A percentile compares a stretch with the other conserved stretches of the same genome.
Evolutionary conservation across 1,140 invertebrate genomes (phyloP).

Genomic region (Archivesica marissinica): DNA sequence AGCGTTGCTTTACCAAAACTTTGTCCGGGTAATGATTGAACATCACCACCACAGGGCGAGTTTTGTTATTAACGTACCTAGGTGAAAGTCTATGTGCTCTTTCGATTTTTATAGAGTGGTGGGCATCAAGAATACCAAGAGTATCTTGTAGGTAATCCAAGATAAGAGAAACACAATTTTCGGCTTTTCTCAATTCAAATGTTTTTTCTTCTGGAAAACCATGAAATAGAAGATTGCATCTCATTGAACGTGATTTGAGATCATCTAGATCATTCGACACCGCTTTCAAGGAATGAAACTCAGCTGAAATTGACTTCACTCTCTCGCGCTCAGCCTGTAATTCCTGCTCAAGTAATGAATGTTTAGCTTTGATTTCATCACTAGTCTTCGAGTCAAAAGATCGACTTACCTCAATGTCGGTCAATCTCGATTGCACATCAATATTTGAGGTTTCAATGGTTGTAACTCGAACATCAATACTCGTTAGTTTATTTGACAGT

Average conservation of each 20-base stretch:
- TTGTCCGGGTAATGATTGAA: conserved; percentile 1
- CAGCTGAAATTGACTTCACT: not conserved
- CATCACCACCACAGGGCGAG: not conserved
- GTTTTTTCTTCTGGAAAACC: not conserved
- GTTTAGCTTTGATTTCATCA: not conserved
- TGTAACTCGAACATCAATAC: conserved; percentile 9
- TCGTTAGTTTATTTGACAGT: not conserved
- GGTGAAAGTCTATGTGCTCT: not conserved
- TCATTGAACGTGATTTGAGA: not conserved
- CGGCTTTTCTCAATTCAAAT: not conserved
- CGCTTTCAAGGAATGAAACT: not conserved
- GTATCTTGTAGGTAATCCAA: not conserved
- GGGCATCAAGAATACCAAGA: not conserved
- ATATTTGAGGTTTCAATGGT: not conserved
- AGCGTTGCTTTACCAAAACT: not conserved
- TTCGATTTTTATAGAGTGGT: not conserved
- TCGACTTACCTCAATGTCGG: not conserved
- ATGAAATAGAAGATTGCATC: not conserved
- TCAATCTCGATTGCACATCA: not conserved
- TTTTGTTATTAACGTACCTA: not conserved
- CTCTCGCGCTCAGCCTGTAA: not conserved
- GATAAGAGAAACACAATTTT: not conserved
- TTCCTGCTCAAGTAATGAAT: not conserved
- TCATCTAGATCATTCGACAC: not conserved
- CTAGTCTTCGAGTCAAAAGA: conserved; percentile 1